Base-by-base conservation (phyloP, 1,140 invertebrate genomes). In the Triops cancriformis region DNA sequence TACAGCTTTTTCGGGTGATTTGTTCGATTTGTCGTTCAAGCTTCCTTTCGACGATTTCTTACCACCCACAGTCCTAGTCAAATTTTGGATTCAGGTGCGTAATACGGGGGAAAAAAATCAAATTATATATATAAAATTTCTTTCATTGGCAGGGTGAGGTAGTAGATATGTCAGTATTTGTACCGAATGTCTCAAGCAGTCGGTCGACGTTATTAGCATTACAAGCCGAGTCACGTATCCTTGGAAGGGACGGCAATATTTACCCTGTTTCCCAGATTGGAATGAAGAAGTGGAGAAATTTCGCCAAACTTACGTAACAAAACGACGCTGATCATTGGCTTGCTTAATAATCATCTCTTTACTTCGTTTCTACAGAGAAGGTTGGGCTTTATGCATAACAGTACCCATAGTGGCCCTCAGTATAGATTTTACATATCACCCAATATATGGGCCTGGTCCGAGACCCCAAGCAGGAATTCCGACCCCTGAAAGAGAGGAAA, bases 361-460 rank as follows among this genome's bases (percentile, higher is more conserved):
- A 5, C 0, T 64, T 10, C 6, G 6, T 23, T 23, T 64, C 51
- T 6, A 12, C 26, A 90, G 88, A 82, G 87, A 88, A 81, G 94
- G 95, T 2, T 98, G 97, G 97, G 89, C 97, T 1, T 95, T 97
- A 82, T 98, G 96, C 83, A 97, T 95, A 95, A 92, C 92, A 14
- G 95, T 97, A 5, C 94, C 95, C 0, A 97, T 97, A 78, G 91
- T 96, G 26, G 94, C 94, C 4, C 86, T 98, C 18, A 95, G 92
- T 81, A 94, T 98, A 26, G 89, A 90, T 78, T 98, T 97, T 84
- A 91, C 89, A 1, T 98, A 97, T 84, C 95, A 98, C 84, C 95
- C 96, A 0, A 91, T 93, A 82, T 94, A 94, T 6, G 92, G 93
- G 1, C 82, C 94, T 26, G 93, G 93, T 0, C 93, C 93, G 1